phyloP scores from a whole-genome alignment of 2,888 invertebrate genomes.

The Ischnura elegans region DNA sequence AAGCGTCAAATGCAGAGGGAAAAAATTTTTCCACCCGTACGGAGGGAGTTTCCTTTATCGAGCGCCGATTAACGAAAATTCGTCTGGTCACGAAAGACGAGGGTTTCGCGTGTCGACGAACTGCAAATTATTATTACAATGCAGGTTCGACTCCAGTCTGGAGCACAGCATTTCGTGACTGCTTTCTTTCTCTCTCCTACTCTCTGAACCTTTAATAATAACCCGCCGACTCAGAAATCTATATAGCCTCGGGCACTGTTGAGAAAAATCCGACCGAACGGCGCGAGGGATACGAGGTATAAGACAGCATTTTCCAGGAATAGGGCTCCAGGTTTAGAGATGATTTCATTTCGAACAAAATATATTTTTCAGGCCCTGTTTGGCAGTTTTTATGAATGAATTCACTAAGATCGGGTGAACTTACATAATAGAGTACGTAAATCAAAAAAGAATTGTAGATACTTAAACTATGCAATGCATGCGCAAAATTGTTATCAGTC shows the following conservation, averaged over 20 bases:
- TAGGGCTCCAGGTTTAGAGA: neutral
- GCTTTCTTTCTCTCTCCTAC: neutral
- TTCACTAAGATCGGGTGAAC: too few species aligned
- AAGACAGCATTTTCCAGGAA: neutral
- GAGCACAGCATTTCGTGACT: neutral
- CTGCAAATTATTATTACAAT: constrained; percentile 36
- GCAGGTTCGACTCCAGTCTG: constrained; percentile 43
- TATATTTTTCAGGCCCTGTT: neutral
- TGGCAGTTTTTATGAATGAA: too few species aligned
- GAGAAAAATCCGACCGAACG: neutral
- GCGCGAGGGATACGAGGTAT: neutral
- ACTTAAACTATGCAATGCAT: too few species aligned
- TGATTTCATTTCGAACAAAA: neutral
- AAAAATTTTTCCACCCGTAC: neutral
- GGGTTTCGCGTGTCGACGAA: constrained; percentile 34
- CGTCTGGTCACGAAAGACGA: constrained; percentile 49
- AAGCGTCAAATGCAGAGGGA: neutral
- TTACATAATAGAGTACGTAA: too few species aligned
- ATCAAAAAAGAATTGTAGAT: too few species aligned
- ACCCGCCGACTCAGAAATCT: neutral
- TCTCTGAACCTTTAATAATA: neutral
- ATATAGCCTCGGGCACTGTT: neutral
- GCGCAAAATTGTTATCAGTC: too few species aligned
- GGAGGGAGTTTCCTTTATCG: neutral
- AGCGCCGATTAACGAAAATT: constrained; percentile 43